These are phyloP conservation scores for Plestiodon gilberti DNA, from an alignment of 2,113 vertebrate genomes.

Conservation along the genomic window DNA sequence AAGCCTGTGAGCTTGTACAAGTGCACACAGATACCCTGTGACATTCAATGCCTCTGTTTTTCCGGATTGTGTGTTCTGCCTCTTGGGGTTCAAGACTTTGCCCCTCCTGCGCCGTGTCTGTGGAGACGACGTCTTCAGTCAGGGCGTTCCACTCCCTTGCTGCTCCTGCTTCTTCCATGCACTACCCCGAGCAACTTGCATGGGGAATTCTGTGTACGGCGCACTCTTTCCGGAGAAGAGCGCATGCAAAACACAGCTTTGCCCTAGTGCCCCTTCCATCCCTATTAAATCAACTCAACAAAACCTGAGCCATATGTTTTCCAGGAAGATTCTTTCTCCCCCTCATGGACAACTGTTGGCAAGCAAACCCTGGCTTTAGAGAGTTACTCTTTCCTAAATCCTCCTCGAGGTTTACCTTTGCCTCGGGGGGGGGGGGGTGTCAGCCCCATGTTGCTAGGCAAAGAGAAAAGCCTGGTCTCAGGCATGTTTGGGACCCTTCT, in stretches of 20 bases:
- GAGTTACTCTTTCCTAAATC: neutral
- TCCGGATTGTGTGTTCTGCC: too few relatives aligned
- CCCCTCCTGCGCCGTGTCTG: too few relatives aligned
- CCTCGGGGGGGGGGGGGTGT: neutral
- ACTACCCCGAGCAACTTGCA: too few relatives aligned
- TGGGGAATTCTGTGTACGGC: neutral
- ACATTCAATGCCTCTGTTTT: too few relatives aligned
- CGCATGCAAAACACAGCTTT: neutral
- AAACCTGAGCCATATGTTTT: neutral
- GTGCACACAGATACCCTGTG: too few relatives aligned
- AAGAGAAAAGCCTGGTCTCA: neutral
- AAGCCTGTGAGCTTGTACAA: too few relatives aligned
- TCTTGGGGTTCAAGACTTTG: too few relatives aligned
- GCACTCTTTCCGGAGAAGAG: neutral
- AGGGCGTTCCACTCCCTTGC: too few relatives aligned
- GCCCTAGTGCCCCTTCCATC: neutral
- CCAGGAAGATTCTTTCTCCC: neutral
- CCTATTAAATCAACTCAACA: neutral
- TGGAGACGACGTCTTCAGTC: too few relatives aligned
- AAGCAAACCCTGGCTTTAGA: neutral
- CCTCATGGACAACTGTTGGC: neutral
- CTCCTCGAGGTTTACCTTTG: conserved; percentile 10
- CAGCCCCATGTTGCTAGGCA: conserved; percentile 14
- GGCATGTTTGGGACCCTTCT: conserved; percentile 2
- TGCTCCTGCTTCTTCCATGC: too few relatives aligned